Base-by-base conservation (phyloP, 2,888 invertebrate genomes). In the Chymomyza procnemis region DNA sequence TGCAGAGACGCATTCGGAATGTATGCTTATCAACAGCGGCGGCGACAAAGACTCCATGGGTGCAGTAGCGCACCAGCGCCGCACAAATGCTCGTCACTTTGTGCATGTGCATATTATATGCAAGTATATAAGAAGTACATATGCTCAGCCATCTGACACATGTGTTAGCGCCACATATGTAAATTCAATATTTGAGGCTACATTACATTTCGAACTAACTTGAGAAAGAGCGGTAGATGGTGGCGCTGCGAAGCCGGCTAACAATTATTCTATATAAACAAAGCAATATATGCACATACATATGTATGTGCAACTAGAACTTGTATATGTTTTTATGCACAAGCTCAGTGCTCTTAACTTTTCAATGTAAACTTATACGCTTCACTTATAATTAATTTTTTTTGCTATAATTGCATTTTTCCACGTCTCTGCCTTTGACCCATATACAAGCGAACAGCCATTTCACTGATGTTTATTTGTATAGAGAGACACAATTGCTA, bases 391-490 rank as follows among this genome's bases (percentile, higher is more conserved):
- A 41, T 12, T 41, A 26, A 26, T 26, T 26, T 41, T 1, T 26
- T 26, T 41, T 1, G 34, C 34, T 41, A 12, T 41, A 41, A 41
- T 41, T 41, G 34, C 34, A 41, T 41, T 12, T 41, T 41, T 41
- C 12, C 34, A 41, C 34, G 34, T 41, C 12, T 41, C 50, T 50
- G 16, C 50, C 6, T 16, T 50, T 19, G 50, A 50, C 50, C 50
- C 26, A 57, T 12, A 22, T 57, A 16, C 16, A 26, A 34, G 4
- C 30, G 16, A 18, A 34, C 26, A n/a, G 30, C 26, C 12, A 14
- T 55, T 26, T n/a, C 19, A 19, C n/a, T 14, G 4, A n/a, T n/a
- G n/a, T n/a, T n/a, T 71, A 8, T 71, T 60, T 22, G 59, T 69
- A 63, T 60, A 71, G 66, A 61, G n/a, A n/a, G n/a, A n/a, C n/a